These are phyloP conservation scores for Frieseomelitta varia DNA, from an alignment of 1,140 invertebrate genomes.

Conservation along the genomic window DNA sequence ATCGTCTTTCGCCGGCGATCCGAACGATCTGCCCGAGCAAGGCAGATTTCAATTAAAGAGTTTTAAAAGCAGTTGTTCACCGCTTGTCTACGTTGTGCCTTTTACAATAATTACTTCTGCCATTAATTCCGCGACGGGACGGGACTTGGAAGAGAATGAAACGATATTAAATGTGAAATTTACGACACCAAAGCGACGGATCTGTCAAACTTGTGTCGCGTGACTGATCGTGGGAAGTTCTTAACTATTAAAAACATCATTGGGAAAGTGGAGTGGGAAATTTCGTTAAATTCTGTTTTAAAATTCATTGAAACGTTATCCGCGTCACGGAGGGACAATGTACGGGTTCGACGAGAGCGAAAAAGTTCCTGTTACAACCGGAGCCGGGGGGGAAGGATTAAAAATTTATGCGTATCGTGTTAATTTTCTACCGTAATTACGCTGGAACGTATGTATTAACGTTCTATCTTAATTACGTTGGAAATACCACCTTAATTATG, in stretches of 20 bases:
- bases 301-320: neutral
- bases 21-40: neutral
- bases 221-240: neutral
- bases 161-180: neutral
- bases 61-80: neutral
- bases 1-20: neutral
- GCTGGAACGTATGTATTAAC: slow-evolving; percentile 14
- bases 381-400: neutral
- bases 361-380: neutral
- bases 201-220: no score
- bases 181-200: neutral
- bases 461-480: slow-evolving; percentile 13
- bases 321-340: no score
- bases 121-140: no score
- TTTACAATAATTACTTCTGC: neutral
- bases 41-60: slow-evolving; percentile 17
- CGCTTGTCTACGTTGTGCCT: neutral
- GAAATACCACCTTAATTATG: slow-evolving; percentile 29
- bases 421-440: slow-evolving; percentile 17
- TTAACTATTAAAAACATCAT: neutral
- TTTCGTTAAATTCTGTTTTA: neutral
- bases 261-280: no score
- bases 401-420: slow-evolving; percentile 13
- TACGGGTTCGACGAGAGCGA: neutral
- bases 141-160: neutral